Conservation (phyloP, 2,888 invertebrate species). For the Drosophila pullipes region DNA sequence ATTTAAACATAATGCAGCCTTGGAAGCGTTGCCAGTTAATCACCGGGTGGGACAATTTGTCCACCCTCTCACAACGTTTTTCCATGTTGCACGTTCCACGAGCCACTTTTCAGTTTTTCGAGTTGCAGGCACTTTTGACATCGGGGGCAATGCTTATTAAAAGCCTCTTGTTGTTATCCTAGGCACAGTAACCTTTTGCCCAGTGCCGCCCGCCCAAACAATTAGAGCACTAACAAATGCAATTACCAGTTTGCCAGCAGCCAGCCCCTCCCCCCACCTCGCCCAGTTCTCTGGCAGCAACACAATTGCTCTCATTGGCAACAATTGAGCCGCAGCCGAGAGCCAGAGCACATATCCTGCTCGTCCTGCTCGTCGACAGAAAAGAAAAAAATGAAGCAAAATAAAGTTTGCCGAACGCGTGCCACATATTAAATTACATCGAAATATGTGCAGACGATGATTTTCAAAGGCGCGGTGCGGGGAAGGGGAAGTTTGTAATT, state of each 20-base stretch:
- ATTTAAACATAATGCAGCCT: conserved; percentile 1
- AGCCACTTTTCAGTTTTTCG: conserved; percentile 46
- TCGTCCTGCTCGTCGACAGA: conserved; percentile 15
- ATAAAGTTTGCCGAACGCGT: conserved; percentile 78
- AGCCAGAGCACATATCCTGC: conserved; percentile 52
- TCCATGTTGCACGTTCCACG: conserved; percentile 31
- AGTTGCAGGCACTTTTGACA: background rate
- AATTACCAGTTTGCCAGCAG: conserved; percentile 65
- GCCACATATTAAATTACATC: conserved; percentile 84
- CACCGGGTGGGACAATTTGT: conserved; percentile 31
- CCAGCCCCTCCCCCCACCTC: background rate
- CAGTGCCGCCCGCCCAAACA: conserved; percentile 57
- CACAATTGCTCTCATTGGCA: conserved; percentile 79
- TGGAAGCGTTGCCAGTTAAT: conserved; percentile 28
- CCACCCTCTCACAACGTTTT: conserved; percentile 32
- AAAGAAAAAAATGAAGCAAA: conserved; percentile 27
- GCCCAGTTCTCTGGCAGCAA: conserved; percentile 31
- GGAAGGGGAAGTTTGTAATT: conserved; percentile 66
- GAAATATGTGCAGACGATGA: conserved; percentile 74
- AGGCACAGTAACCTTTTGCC: conserved; percentile 70
- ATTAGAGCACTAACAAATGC: conserved; percentile 79
- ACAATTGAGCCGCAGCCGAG: conserved; percentile 64
- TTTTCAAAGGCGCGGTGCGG: conserved; percentile 11
- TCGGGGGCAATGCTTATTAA: conserved; percentile 64
- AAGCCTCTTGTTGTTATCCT: conserved; percentile 75